phyloP scores from a whole-genome alignment of 2,888 invertebrate species.

The Lithodes maja region DNA sequence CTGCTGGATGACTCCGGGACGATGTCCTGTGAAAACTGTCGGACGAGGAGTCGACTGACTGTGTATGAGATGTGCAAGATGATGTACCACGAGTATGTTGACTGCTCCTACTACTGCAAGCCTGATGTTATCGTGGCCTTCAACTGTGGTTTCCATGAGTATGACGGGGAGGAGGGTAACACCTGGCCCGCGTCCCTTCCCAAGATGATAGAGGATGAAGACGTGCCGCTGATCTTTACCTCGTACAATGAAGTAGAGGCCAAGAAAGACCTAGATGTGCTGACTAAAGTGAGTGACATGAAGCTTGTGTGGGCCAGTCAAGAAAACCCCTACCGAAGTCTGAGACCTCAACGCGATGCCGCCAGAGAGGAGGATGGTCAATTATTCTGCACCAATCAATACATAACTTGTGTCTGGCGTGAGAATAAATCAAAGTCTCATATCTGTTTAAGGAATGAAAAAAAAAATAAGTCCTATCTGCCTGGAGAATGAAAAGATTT shows the following conservation, averaged over 20 bases:
- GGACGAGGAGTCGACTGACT: slow-evolving; percentile 18
- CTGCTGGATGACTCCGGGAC: slow-evolving; percentile 58
- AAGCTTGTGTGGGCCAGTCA: not conserved
- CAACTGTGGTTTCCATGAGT: slow-evolving; percentile 69
- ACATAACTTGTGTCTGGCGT: slow-evolving; percentile 32
- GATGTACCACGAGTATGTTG: slow-evolving; percentile 50
- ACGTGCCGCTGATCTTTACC: slow-evolving; percentile 60
- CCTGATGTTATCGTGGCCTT: slow-evolving; percentile 62
- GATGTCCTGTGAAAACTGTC: slow-evolving; percentile 54
- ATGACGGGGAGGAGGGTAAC: slow-evolving; percentile 23
- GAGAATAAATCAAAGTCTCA: no score
- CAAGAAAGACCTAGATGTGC: slow-evolving; percentile 32
- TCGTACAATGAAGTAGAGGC: slow-evolving; percentile 58
- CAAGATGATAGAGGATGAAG: not conserved
- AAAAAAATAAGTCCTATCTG: no score
- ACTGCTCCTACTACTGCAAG: slow-evolving; percentile 10
- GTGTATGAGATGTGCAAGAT: slow-evolving; percentile 47
- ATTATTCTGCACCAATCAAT: slow-evolving; percentile 60
- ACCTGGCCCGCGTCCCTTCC: slow-evolving; percentile 48
- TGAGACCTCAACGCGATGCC: slow-evolving; percentile 58
- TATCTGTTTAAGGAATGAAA: no score
- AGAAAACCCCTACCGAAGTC: slow-evolving; percentile 62
- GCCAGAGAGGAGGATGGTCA: slow-evolving; percentile 35
- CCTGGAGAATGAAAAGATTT: no score
- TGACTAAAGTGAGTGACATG: slow-evolving; percentile 2